Evolutionary conservation across 2,888 invertebrate genomes (phyloP).

Genomic region (Penaeus monodon): DNA sequence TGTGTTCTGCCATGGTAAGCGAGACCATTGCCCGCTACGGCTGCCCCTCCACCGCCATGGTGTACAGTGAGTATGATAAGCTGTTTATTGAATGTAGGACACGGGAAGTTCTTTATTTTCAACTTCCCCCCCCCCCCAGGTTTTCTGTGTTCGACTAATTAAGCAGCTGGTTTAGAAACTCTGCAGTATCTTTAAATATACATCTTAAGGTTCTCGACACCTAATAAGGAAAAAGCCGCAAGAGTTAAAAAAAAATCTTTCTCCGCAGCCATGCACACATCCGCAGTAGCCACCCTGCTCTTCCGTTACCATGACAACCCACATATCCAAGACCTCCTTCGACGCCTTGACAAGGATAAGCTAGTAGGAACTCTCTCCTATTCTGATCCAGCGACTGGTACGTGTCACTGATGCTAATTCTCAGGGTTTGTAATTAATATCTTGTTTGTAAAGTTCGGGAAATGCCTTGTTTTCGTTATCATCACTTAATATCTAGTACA

Average conservation of each 20-base stretch:
- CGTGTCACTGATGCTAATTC: background rate
- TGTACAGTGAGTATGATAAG: slow-evolving; percentile 46
- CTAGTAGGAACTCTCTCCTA: slow-evolving; percentile 55
- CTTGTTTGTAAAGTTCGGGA: no score
- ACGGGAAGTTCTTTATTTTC: background rate
- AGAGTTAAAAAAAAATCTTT: no score
- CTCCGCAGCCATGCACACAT: slow-evolving; percentile 45
- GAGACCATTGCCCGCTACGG: slow-evolving; percentile 62
- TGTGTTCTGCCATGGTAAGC: slow-evolving; percentile 47
- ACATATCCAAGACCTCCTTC: slow-evolving; percentile 2
- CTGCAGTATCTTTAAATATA: no score
- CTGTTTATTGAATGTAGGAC: no score
- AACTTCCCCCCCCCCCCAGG: no score
- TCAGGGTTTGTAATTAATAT: no score
- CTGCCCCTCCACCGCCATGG: slow-evolving; percentile 55
- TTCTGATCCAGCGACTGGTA: slow-evolving; percentile 62
- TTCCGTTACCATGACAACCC: slow-evolving; percentile 38
- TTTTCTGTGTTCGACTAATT: no score
- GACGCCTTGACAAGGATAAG: slow-evolving; percentile 55
- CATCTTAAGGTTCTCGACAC: no score
- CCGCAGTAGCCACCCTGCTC: slow-evolving; percentile 25
- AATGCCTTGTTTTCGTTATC: no score
- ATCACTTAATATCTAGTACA: no score
- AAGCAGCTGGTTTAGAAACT: no score
- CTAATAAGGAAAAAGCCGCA: no score